Base-by-base conservation (phyloP, 2,113 vertebrate genomes). In the Benitochromis conjunctus region DNA sequence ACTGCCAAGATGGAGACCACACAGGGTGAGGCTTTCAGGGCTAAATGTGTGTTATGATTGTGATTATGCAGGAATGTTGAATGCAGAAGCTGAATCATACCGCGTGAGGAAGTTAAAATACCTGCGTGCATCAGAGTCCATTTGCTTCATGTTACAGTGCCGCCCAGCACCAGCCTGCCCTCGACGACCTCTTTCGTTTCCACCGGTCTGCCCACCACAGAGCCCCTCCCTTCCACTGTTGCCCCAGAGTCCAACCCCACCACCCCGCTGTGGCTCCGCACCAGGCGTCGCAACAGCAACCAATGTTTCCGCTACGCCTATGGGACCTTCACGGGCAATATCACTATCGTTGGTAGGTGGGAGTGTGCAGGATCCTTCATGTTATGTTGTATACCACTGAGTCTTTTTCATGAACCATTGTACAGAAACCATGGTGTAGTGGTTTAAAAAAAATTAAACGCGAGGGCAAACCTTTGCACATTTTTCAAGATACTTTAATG, bases 281-380 rank as follows among this genome's bases (percentile, higher is more conserved):
- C 34, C 71, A 87, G 80, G n/a, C 92, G 34, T 11, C 74, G 29
- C n/a, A 71, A 46, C 54, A 88, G 80, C n/a, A 92, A 78, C 64
- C 91, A 89, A 3, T 99, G 98, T 92, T 97, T 95, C 80, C 95
- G 97, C 77, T 96, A 96, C 84, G 95, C 96, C 96, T 95, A 97
- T 1, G 98, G 98, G 5, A 95, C 93, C 87, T 98, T 97, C 13
- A 83, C 18, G 14, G 92, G 85, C 2, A 92, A 90, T 58, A 93
- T 99, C 88, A 96, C 86, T 66, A 90, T 99, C 1, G 91, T 97
- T 66, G 98, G 98, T 99, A 94, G 8, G 93, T 81, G 58, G 60
- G 6, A 26, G 19, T 24, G 10, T 11, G 19, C 16, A 2, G 4
- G 55, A 18, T 34, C 8, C 2, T 29, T 55, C 34, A 26, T 26